These are phyloP conservation scores for Bilobella aurantiaca DNA, from an alignment of 1,140 invertebrate species.

Conservation along the genomic window DNA sequence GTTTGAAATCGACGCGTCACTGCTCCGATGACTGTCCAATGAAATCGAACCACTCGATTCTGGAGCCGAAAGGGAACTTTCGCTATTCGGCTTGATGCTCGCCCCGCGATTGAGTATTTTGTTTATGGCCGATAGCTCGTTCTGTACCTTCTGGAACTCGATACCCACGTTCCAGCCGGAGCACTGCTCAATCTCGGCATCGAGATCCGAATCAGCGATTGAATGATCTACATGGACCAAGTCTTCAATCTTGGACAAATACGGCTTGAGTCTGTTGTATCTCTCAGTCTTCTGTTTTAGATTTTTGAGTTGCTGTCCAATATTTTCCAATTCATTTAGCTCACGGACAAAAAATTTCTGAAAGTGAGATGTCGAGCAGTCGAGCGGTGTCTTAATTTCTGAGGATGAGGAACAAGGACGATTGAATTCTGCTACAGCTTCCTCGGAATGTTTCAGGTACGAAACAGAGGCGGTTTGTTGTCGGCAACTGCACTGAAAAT, in stretches of 20 bases:
- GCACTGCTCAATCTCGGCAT: slow-evolving; percentile 29
- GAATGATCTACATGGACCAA: slow-evolving; percentile 17
- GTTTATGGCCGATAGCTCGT: slow-evolving; percentile 14
- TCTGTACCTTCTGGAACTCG: slow-evolving; percentile 27
- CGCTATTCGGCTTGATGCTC: not conserved
- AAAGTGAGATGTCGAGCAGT: not conserved
- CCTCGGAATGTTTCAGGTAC: not conserved
- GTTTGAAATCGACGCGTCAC: not conserved
- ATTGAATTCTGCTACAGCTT: not conserved
- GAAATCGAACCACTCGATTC: not conserved
- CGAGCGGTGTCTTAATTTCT: not conserved
- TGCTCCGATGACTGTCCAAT: not conserved
- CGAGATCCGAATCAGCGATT: slow-evolving; percentile 15
- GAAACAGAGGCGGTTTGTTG: not conserved
- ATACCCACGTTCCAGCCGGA: slow-evolving; percentile 33
- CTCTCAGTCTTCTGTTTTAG: slow-evolving; percentile 20
- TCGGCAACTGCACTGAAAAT: not conserved
- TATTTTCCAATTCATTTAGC: slow-evolving; percentile 25
- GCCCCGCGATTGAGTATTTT: not conserved
- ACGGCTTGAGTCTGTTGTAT: slow-evolving; percentile 26
- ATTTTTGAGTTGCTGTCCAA: slow-evolving; percentile 30
- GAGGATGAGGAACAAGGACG: not conserved
- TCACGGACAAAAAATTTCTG: slow-evolving; percentile 26
- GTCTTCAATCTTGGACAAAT: slow-evolving; percentile 21
- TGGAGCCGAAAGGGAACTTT: not conserved